Evolutionary conservation across 1,140 invertebrate genomes (phyloP), one percentile per base, ranked within the genome.

Genomic region (Proctacanthus coquilletti): DNA sequence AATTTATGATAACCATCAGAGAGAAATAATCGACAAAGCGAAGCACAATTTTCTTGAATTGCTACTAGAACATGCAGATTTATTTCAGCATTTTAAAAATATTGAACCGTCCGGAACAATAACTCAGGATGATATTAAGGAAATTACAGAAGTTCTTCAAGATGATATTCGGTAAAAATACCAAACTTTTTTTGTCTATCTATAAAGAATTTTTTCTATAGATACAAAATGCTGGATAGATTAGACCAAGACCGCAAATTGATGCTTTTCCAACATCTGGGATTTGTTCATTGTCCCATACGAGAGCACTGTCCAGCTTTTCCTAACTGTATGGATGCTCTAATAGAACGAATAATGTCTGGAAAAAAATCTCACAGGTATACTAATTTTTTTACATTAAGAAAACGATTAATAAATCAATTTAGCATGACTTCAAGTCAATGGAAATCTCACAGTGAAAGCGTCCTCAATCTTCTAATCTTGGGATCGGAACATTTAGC

Each of bases 1-100:
- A 48, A 93, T 97, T 48, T 98, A 96, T 62, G 88, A 95, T 47
- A 77, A 84, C 41, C 89, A 96, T 66, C 93, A 97, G 64, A 73
- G 80, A 46, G 84, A 92, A 55, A 78, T 97, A 34, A 84, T 88
- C 52, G 77, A 88, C 49, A 77, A 81, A 52, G 88, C 92, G 19
- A 88, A 91, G 60, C 77, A 84, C 44, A 91, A 94, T 62, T 91
- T 95, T 56, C 62, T 92, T 69, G 93, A 97, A 67, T 61, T 97
- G 31, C 63, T 97, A 32, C 61, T 94, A 51, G 94, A 97, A 62
- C 83, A 94, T 60, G 87, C 89, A 0, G 85, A 93, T 60, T 64
- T 95, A 34, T 97, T 98, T 70, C 84, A 89, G 60, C 85, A 91
- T 57, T 86, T 91, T 52, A 88, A 88, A 56, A 84, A 80, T 50